These are phyloP conservation scores for Oryzias sinensis DNA, from an alignment of 2,797 vertebrate species.

Conservation along the genomic window DNA sequence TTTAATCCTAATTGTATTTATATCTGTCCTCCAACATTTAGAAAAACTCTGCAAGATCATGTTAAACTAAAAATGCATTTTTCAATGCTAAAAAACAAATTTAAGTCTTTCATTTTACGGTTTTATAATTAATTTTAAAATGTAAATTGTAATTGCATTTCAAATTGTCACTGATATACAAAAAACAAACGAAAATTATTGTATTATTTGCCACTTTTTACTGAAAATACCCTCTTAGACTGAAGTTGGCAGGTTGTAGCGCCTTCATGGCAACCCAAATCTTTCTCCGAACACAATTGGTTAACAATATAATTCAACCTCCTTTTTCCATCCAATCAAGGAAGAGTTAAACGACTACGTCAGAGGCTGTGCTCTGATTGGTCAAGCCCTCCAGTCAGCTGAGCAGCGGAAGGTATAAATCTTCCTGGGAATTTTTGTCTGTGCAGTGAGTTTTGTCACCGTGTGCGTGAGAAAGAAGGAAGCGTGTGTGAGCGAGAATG, in stretches of 20 bases:
- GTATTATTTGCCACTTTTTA: too few species aligned
- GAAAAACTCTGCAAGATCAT: too few species aligned
- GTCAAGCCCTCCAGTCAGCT: constrained; percentile 53
- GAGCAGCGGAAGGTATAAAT: constrained; percentile 56
- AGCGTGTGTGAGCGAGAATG: not conserved
- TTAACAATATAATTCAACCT: constrained; percentile 7
- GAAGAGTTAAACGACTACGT: not conserved
- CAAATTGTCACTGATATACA: too few species aligned
- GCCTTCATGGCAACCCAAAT: constrained; percentile 33
- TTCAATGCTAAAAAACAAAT: too few species aligned
- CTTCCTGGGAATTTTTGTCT: not conserved
- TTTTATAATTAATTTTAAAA: too few species aligned
- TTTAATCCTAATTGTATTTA: too few species aligned
- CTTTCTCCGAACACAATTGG: constrained; percentile 18
- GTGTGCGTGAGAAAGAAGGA: not conserved
- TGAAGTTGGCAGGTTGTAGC: not conserved
- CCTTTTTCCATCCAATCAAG: constrained; percentile 37
- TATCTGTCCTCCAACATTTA: too few species aligned
- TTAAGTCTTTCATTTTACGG: too few species aligned
- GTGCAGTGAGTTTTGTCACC: constrained; percentile 25
- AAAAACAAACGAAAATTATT: too few species aligned
- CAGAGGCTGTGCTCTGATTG: constrained; percentile 44
- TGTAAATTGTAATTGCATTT: too few species aligned
- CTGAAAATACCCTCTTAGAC: not conserved
- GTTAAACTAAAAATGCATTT: too few species aligned